A percentile compares a stretch with the other conserved stretches of the same genome.
phyloP scores from a whole-genome alignment of 2,113 vertebrate genomes.

The Regulus satrapa region DNA sequence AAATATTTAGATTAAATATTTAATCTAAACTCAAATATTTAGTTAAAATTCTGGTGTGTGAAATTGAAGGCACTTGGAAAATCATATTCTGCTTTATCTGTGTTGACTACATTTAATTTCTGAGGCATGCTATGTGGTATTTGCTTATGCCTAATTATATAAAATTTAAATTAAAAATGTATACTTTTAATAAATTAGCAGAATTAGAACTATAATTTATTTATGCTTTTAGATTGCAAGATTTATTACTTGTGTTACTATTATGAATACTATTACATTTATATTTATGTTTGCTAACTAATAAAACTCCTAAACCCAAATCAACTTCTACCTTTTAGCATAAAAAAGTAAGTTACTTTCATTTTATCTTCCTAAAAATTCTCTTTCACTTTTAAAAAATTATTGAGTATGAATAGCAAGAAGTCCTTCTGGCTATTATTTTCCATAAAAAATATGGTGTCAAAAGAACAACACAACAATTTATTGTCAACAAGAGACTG shows the following conservation, averaged over 20 bases:
- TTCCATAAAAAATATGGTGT: not conserved
- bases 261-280: not conserved
- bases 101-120: not conserved
- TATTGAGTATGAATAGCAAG: not conserved
- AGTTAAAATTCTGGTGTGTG: not conserved
- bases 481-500: not conserved
- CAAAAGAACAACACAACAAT: not conserved
- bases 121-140: not conserved
- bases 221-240: not conserved
- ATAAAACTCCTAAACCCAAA: not conserved
- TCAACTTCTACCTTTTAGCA: not conserved
- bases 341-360: not conserved
- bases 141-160: not conserved
- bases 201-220: not conserved
- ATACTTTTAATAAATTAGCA: not conserved
- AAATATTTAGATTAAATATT: constrained; percentile 32
- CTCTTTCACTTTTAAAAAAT: not conserved
- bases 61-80: not conserved
- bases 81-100: not conserved
- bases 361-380: not conserved
- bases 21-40: constrained; percentile 17
- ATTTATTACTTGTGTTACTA: not conserved
- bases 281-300: not conserved
- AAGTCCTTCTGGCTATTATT: not conserved
- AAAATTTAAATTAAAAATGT: not conserved